Evolutionary conservation across 2,113 vertebrate species (phyloP).

Genomic region (Lipophrys pholis): DNA sequence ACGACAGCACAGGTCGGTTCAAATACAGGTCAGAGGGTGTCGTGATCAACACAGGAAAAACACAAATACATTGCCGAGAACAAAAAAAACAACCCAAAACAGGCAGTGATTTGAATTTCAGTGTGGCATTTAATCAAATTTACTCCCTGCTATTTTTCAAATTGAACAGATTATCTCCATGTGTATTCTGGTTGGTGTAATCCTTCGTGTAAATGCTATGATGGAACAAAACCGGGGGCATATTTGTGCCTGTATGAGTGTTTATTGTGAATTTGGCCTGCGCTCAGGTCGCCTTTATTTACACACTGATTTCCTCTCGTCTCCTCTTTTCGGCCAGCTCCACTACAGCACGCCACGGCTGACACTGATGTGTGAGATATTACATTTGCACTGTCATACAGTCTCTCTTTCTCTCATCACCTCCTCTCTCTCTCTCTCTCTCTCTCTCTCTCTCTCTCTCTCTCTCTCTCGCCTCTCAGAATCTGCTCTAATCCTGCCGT

Average conservation of each 20-base stretch:
- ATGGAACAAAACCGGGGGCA: slow-evolving; percentile 13
- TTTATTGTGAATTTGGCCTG: slow-evolving; percentile 18
- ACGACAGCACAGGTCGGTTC: slow-evolving; percentile 26
- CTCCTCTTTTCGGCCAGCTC: slow-evolving; percentile 23
- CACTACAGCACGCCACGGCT: slow-evolving; percentile 33
- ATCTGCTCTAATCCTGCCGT: slow-evolving; percentile 69
- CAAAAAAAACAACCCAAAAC: background rate
- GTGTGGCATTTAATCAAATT: background rate
- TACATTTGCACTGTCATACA: slow-evolving; percentile 51
- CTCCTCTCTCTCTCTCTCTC: slow-evolving; percentile 36
- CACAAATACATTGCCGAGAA: background rate
- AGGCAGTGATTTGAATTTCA: slow-evolving; percentile 12
- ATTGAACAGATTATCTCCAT: background rate
- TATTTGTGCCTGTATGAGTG: slow-evolving; percentile 8
- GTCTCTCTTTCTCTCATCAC: slow-evolving; percentile 29
- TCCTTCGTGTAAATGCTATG: background rate
- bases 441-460: slow-evolving; percentile 43
- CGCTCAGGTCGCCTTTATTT: slow-evolving; percentile 19
- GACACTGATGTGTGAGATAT: slow-evolving; percentile 66
- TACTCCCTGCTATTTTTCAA: background rate
- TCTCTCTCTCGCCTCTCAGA: slow-evolving; percentile 46
- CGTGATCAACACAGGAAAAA: background rate
- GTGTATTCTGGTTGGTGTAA: background rate
- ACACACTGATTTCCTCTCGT: slow-evolving; percentile 20
- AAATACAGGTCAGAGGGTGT: background rate